Conservation (phyloP, 2,888 invertebrate genomes). For the Tortricodes alternella region DNA sequence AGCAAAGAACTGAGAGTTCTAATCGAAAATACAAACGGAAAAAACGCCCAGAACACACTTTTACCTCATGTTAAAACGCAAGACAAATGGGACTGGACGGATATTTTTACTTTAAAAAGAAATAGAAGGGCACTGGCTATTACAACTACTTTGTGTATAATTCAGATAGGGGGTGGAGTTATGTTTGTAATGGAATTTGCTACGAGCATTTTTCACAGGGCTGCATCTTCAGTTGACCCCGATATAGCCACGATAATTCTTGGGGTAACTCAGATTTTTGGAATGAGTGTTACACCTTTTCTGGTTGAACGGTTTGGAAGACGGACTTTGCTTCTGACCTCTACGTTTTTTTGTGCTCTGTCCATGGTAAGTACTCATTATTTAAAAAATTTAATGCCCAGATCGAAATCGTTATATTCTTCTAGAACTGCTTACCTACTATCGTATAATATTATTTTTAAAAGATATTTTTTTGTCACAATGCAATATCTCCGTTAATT, state of each 20-base stretch:
- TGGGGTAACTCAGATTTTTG: constrained; percentile 43
- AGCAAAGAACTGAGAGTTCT: not conserved
- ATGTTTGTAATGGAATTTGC: too few relatives aligned
- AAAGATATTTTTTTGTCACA: too few relatives aligned
- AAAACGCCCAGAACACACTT: constrained; percentile 18
- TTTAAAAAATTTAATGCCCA: not conserved
- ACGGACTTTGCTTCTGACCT: too few relatives aligned
- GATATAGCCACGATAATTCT: constrained; percentile 47
- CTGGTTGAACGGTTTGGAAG: too few relatives aligned
- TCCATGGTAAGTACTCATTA: not conserved
- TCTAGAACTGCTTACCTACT: too few relatives aligned
- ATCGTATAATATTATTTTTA: too few relatives aligned
- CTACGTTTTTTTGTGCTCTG: too few relatives aligned
- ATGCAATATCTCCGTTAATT: too few relatives aligned
- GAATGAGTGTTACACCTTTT: constrained; percentile 35
- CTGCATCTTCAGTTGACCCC: too few relatives aligned
- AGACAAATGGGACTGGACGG: constrained; percentile 35
- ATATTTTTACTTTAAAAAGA: constrained; percentile 47
- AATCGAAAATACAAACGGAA: constrained; percentile 21
- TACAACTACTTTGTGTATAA: constrained; percentile 40
- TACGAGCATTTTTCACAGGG: too few relatives aligned
- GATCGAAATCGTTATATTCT: too few relatives aligned
- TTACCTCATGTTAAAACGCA: constrained; percentile 37
- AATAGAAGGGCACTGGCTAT: constrained; percentile 48
- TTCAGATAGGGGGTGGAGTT: constrained; percentile 50